Conservation (phyloP, 2,888 invertebrate species). For the Brenthis hecate region DNA sequence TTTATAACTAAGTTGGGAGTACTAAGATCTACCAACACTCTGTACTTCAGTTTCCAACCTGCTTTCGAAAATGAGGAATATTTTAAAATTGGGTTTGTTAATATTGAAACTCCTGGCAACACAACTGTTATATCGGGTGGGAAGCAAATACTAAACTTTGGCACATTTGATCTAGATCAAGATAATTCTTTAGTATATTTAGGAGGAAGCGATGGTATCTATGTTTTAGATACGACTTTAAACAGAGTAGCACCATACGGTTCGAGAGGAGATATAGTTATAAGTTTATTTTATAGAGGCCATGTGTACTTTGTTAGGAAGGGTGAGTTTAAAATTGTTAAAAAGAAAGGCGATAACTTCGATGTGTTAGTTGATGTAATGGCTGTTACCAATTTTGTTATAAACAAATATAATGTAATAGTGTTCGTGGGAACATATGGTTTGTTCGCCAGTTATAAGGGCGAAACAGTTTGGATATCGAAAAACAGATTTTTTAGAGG, state of each 20-base stretch:
- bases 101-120: slow-evolving; percentile 51
- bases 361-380: slow-evolving; percentile 52
- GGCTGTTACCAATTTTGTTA: slow-evolving; percentile 60
- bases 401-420: slow-evolving; percentile 60
- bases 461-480: slow-evolving; percentile 53
- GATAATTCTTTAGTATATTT: slow-evolving; percentile 60
- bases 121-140: slow-evolving; percentile 52
- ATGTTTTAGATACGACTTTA: slow-evolving; percentile 50
- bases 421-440: slow-evolving; percentile 60
- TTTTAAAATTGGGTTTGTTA: slow-evolving; percentile 64
- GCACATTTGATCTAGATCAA: slow-evolving; percentile 69
- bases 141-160: slow-evolving; percentile 59
- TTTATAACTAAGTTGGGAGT: slow-evolving; percentile 65
- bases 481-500: slow-evolving; percentile 67
- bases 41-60: slow-evolving; percentile 70
- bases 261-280: slow-evolving; percentile 61
- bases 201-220: slow-evolving; percentile 68
- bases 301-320: slow-evolving; percentile 62
- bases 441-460: slow-evolving; percentile 57
- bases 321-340: slow-evolving; percentile 54
- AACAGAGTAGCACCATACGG: slow-evolving; percentile 58
- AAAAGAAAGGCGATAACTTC: slow-evolving; percentile 63
- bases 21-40: slow-evolving; percentile 53
- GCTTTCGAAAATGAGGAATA: slow-evolving; percentile 62
- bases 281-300: slow-evolving; percentile 59